Percentiles rank a stretch among this genome's conserved stretches.
These are phyloP conservation scores for Romanogobio albipinnatus DNA, from an alignment of 2,113 vertebrate genomes.

Conservation along the genomic window DNA sequence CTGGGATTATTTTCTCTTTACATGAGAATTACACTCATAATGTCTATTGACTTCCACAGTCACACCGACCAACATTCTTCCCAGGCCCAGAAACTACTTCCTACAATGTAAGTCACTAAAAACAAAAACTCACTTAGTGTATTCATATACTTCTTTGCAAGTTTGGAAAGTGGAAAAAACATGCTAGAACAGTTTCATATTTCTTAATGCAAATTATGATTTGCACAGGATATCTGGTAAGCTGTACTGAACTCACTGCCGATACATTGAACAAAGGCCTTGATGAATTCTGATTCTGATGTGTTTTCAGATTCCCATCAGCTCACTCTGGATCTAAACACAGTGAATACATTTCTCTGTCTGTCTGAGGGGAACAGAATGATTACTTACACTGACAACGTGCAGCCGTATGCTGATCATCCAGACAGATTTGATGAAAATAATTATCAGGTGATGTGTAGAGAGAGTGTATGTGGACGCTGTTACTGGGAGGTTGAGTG, in stretches of 20 bases:
- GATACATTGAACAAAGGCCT: not conserved
- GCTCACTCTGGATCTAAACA: not conserved
- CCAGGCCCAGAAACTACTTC: not conserved
- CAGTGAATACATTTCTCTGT: not conserved
- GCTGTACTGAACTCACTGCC: not conserved
- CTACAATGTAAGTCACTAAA: not conserved
- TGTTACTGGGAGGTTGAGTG: not conserved
- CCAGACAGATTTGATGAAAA: conserved; percentile 2
- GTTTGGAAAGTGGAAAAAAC: not conserved
- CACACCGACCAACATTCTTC: not conserved
- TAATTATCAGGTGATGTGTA: not conserved
- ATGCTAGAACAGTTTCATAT: not conserved
- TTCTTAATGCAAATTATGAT: not conserved
- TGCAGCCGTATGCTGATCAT: not conserved
- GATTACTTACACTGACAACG: not conserved
- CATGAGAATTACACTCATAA: not conserved
- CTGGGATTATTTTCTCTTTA: not conserved
- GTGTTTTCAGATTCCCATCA: not conserved
- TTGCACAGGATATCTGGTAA: not conserved
- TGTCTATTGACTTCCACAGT: not conserved
- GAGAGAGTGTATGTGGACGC: no score
- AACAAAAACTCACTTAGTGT: not conserved
- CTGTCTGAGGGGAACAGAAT: not conserved
- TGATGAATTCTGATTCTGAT: no score
- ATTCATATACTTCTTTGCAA: not conserved